Evolutionary conservation across 2,797 vertebrate genomes (phyloP), one percentile per base, ranked within the genome.

Genomic region (Chrysocyon brachyurus): DNA sequence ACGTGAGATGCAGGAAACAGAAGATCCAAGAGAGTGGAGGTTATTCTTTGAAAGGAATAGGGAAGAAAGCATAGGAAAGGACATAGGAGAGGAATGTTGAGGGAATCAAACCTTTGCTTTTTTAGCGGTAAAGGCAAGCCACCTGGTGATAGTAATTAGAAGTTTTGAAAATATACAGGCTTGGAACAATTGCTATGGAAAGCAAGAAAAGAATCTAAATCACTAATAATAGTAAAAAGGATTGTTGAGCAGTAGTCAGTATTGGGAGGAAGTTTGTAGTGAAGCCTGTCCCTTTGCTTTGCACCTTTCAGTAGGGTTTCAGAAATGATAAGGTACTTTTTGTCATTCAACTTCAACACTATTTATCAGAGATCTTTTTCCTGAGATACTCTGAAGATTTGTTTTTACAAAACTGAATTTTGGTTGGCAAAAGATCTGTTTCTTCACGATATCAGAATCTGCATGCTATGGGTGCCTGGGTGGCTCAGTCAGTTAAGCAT

Each of bases 331-430:
- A 79, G 46, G 5, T 57, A 36, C 40, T 79, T 94, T 90, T 94
- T 91, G 31, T 95, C 61, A 72, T 77, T 83, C 22, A 87, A 28
- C 33, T 77, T 84, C 31, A 36, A 8, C 64, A 33, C 24, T 89
- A 12, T 83, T 95, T 63, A 75, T 84, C 49, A 75, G 28, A 95
- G 40, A 79, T 91, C 33, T 89, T 87, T 90, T 61, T 78, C 54
- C 70, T 81, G 64, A 91, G 79, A 75, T 87, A 19, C 68, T 92
- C 66, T 88, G 40, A 95, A 95, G 81, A 81, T 93, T 61, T 87
- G 8, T 68, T 73, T 94, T 82, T 90, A 19, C 16, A 78, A 84
- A 85, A 77, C 49, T 87, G 56, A 87, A 40, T 94, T 94, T 61
- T 97, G 61, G 49, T 84, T 36, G 36, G 17, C 46, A 86, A 92